Evolutionary conservation across 2,888 invertebrate genomes (phyloP).

Genomic region (Stegana nigrithorax): DNA sequence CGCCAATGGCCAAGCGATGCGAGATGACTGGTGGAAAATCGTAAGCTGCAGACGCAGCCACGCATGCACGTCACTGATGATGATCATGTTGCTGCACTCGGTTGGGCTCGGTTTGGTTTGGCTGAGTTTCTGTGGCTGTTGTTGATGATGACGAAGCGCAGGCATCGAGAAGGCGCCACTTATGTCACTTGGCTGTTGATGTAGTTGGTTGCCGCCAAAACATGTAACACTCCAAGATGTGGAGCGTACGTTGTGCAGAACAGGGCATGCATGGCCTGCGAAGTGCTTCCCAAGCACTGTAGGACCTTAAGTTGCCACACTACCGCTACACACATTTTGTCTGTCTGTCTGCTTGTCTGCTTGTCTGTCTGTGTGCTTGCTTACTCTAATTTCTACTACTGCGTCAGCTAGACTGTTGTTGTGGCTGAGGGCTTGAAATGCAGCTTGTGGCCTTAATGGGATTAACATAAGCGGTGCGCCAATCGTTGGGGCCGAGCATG

Average conservation of each 20-base stretch:
- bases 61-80: neutral
- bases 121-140: conserved; percentile 21
- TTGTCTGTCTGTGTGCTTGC: too few relatives aligned
- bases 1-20: too few relatives aligned
- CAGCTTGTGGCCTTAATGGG: conserved; percentile 54
- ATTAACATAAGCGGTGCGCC: conserved; percentile 53
- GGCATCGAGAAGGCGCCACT: conserved; percentile 62
- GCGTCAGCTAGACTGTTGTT: conserved; percentile 36
- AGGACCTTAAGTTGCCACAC: neutral
- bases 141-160: conserved; percentile 53
- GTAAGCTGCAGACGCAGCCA: too few relatives aligned
- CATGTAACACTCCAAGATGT: conserved; percentile 1
- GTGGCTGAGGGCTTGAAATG: conserved; percentile 38
- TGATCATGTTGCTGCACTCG: conserved; percentile 22
- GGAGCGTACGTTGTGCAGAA: too few relatives aligned
- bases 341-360: conserved; percentile 31
- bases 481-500: conserved; percentile 41
- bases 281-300: neutral
- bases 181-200: conserved; percentile 61
- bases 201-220: conserved; percentile 37
- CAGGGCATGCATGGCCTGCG: neutral
- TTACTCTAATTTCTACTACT: conserved; percentile 18
- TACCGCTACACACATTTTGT: conserved; percentile 49
- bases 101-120: conserved; percentile 29
- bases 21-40: too few relatives aligned